These are phyloP conservation scores for Hydrophis major DNA, from an alignment of 2,797 vertebrate genomes.

Conservation along the genomic window DNA sequence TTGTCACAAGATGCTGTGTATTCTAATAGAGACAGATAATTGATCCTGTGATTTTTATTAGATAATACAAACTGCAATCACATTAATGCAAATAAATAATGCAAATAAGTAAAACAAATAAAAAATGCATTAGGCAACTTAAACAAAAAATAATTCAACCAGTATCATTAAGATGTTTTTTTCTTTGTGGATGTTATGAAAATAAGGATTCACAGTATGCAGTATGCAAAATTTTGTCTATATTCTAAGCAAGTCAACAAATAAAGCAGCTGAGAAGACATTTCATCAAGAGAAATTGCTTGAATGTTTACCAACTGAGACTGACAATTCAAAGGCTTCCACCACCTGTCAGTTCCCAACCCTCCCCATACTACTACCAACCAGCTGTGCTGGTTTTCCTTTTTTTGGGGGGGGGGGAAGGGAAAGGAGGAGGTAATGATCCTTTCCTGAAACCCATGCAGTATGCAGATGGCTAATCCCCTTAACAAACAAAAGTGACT, in stretches of 20 bases:
- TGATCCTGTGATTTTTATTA: not conserved
- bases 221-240: not conserved
- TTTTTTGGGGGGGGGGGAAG: rapidly evolving
- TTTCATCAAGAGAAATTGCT: not conserved
- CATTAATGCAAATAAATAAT: not conserved
- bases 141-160: not conserved
- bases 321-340: not conserved
- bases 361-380: not conserved
- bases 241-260: not conserved
- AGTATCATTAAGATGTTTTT: not conserved
- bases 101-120: not conserved
- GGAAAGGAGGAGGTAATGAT: not conserved
- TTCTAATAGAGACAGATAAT: conserved; percentile 41
- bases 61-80: not conserved
- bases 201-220: not conserved
- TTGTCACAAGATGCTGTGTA: conserved; percentile 36
- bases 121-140: not conserved
- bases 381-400: conserved; percentile 8
- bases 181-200: not conserved
- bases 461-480: conserved; percentile 4
- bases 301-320: not conserved
- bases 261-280: not conserved
- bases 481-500: rapidly evolving
- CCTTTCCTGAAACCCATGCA: not conserved
- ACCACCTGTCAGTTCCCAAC: not conserved